Evolutionary conservation across 2,113 vertebrate species (phyloP), one percentile per base, ranked within the genome.

Genomic region (Cololabis saira): DNA sequence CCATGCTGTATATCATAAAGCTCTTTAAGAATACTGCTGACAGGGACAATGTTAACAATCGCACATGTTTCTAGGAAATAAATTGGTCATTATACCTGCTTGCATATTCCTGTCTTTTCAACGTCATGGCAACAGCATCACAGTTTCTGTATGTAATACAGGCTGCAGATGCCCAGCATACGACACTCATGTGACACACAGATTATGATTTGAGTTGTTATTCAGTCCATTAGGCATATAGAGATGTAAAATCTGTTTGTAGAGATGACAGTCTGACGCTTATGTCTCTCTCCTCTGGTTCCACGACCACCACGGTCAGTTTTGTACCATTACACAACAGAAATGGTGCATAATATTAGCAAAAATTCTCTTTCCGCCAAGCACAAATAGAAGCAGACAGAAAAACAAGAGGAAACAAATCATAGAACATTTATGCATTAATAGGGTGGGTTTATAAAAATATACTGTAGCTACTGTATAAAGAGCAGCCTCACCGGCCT

Each of bases 311-410:
- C 6, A 11, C 47, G 71, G 65, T 79, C 71, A 73, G 40, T 63
- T 83, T 90, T 94, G 95, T 96, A 96, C 94, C 95, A 82, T 90
- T 92, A 91, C 90, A 94, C 93, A 91, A 94, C 91, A 91, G 91
- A 92, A 66, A 94, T 85, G 93, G 86, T 86, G 93, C 91, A 93
- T 91, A 92, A 92, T 93, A 95, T 94, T 65, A 74, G 92, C 91
- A 92, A 95, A n/a, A 92, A 92, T 90, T 93, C 92, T 93, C 92
- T 94, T 91, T 92, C 87, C 90, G 89, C 93, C 93, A 91, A 92
- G 93, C 92, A 93, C 37, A 77, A 71, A 51, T 55, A 51, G 66
- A 72, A 68, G 53, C 13, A 58, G 24, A 59, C 16, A 49, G 10
- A 48, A 74, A 74, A 60, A 76, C 62, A 77, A 67, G 47, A 33